phyloP scores from a whole-genome alignment of 2,797 vertebrate genomes.

The Emydoidea blandingii region DNA sequence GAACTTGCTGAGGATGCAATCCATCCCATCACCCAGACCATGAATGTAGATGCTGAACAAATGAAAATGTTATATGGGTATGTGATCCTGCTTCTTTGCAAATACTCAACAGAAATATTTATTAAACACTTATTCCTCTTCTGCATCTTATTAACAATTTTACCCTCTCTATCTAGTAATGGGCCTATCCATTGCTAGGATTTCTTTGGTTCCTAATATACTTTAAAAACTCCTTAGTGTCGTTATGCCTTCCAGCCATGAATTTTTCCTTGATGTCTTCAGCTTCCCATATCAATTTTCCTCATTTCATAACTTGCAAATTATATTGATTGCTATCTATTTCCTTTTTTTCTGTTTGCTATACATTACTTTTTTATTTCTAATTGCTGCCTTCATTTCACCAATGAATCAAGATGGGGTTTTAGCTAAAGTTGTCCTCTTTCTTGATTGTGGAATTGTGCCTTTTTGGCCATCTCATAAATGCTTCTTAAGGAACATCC shows the following conservation, averaged over 20 bases:
- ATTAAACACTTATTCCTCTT: not conserved
- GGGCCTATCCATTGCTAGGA: not conserved
- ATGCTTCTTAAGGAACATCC: constrained; percentile 34
- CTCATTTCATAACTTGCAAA: constrained; percentile 1
- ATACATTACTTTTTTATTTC: constrained; percentile 16
- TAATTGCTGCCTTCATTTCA: constrained; percentile 68
- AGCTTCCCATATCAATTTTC: constrained; percentile 33
- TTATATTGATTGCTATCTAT: constrained; percentile 39
- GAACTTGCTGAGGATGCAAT: no score
- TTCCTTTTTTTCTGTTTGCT: constrained; percentile 13
- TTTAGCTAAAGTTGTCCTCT: constrained; percentile 42
- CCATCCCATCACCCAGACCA: no score
- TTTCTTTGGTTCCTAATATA: not conserved
- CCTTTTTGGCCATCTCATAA: not conserved
- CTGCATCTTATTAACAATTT: not conserved
- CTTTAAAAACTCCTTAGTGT: not conserved
- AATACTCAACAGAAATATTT: not conserved
- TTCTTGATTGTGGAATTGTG: constrained; percentile 49
- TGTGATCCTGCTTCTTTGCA: not conserved
- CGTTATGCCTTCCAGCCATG: not conserved
- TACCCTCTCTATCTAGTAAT: not conserved
- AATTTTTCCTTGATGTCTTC: constrained; percentile 28
- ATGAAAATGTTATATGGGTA: not conserved
- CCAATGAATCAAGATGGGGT: constrained; percentile 50
- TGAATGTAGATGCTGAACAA: no score